Percentiles rank a stretch among this genome's conserved stretches.
These are phyloP conservation scores for Notarius quadriscutis DNA, from an alignment of 2,113 vertebrate genomes.

Conservation along the genomic window DNA sequence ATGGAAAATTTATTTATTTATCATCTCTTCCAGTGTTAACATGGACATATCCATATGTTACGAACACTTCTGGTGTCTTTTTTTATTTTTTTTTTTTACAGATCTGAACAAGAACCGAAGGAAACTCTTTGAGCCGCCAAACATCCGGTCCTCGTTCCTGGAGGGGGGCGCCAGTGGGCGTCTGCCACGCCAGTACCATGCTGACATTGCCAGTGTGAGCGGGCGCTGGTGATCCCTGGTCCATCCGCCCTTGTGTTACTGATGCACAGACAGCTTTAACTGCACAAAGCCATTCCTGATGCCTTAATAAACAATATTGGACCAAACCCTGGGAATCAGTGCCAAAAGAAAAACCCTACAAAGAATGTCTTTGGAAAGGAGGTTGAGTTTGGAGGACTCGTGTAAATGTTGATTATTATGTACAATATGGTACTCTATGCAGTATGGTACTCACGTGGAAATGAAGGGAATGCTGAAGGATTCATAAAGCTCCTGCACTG, in stretches of 20 bases:
- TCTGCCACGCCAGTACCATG: slow-evolving; percentile 91
- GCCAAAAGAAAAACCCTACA: slow-evolving; percentile 31
- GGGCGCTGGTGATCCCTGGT: slow-evolving; percentile 87
- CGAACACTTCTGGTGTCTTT: neutral
- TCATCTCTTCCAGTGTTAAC: neutral
- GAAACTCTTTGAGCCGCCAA: slow-evolving; percentile 90
- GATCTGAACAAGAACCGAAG: slow-evolving; percentile 96
- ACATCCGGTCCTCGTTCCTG: slow-evolving; percentile 88
- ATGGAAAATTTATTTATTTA: neutral
- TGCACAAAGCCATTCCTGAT: slow-evolving; percentile 45
- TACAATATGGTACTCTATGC: slow-evolving; percentile 43
- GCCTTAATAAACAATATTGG: slow-evolving; percentile 35
- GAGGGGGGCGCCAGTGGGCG: slow-evolving; percentile 95
- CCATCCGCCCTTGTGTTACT: neutral
- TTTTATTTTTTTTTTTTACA: slow-evolving; percentile 53
- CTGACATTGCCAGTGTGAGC: slow-evolving; percentile 92
- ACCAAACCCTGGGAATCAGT: slow-evolving; percentile 43
- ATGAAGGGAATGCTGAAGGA: slow-evolving; percentile 40
- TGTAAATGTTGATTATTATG: slow-evolving; percentile 44
- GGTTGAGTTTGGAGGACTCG: slow-evolving; percentile 30
- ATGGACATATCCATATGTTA: slow-evolving; percentile 2
- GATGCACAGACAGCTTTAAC: slow-evolving; percentile 37
- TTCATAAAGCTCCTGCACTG: slow-evolving; percentile 72
- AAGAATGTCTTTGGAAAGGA: slow-evolving; percentile 39
- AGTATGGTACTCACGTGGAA: slow-evolving; percentile 44